These are phyloP conservation scores for Eptatretus burgeri DNA, from an alignment of 2,113 vertebrate genomes.

Conservation along the genomic window DNA sequence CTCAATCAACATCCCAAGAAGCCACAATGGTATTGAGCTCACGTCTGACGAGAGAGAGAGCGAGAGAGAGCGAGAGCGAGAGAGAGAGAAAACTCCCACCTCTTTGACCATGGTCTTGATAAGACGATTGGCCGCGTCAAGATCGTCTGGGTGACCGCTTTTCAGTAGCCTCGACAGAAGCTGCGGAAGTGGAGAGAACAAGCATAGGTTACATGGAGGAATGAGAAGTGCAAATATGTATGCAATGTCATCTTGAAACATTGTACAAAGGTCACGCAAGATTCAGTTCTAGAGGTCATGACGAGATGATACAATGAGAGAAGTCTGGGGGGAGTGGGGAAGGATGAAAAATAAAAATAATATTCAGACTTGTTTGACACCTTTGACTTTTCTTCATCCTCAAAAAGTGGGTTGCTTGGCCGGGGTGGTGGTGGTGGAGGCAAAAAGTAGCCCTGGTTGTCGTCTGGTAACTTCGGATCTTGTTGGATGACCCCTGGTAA, in stretches of 20 bases:
- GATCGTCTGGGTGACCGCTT: constrained; percentile 71
- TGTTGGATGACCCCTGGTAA: constrained; percentile 55
- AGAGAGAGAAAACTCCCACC: too few relatives aligned
- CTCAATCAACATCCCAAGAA: too few relatives aligned
- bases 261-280: too few relatives aligned
- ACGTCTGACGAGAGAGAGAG: too few relatives aligned
- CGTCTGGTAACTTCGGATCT: constrained; percentile 49
- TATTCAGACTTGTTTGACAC: constrained; percentile 15
- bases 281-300: too few relatives aligned
- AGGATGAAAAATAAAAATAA: too few relatives aligned
- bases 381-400: constrained; percentile 94
- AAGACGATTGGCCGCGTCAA: constrained; percentile 79
- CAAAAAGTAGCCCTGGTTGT: constrained; percentile 13
- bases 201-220: neutral
- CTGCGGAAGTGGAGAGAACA: constrained; percentile 19
- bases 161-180: constrained; percentile 63
- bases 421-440: constrained; percentile 31
- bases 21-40: too few relatives aligned
- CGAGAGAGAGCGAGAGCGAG: too few relatives aligned
- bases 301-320: too few relatives aligned
- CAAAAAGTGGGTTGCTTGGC: constrained; percentile 54
- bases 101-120: constrained; percentile 99
- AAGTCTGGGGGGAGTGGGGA: too few relatives aligned
- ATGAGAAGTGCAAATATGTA: neutral
- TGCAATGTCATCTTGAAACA: too few relatives aligned